phyloP scores from a whole-genome alignment of 23 tunicate species.

The Phallusia fumigata region DNA sequence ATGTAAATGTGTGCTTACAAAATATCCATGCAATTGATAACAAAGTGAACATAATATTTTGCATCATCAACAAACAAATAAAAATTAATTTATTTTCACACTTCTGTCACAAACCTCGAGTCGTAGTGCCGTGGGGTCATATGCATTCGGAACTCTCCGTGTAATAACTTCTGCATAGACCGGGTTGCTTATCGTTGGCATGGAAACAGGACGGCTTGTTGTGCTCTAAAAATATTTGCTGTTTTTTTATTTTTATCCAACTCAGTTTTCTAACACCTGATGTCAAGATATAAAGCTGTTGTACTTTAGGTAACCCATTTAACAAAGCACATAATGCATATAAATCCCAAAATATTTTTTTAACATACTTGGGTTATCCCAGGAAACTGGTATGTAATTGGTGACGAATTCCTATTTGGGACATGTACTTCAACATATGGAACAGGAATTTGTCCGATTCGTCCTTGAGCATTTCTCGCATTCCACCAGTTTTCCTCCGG shows the following conservation, averaged over 20 bases:
- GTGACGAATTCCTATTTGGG: conserved; percentile 62
- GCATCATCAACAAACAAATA: too few relatives aligned
- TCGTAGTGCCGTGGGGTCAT: conserved; percentile 89
- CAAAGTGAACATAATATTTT: too few relatives aligned
- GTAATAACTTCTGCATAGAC: conserved; percentile 91
- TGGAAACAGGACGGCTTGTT: conserved; percentile 47
- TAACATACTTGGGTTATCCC: conserved; percentile 15
- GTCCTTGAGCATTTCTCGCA: conserved; percentile 79
- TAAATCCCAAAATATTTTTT: too few relatives aligned
- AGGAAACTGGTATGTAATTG: conserved; percentile 66
- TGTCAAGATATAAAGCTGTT: too few relatives aligned
- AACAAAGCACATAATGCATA: too few relatives aligned
- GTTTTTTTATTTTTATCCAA: neutral
- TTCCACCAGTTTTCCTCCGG: conserved; percentile 99
- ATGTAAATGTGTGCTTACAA: too few relatives aligned
- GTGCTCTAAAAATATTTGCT: neutral
- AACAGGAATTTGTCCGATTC: conserved; percentile 93
- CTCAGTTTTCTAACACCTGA: too few relatives aligned
- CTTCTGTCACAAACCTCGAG: conserved; percentile 47
- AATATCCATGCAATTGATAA: too few relatives aligned
- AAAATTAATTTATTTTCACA: too few relatives aligned
- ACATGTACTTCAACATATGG: conserved; percentile 71
- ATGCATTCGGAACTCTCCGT: conserved; percentile 93
- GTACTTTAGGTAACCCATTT: too few relatives aligned
- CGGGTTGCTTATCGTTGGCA: conserved; percentile 69